Base-by-base conservation (phyloP, 2,113 vertebrate species). In the Suricata suricatta region DNA sequence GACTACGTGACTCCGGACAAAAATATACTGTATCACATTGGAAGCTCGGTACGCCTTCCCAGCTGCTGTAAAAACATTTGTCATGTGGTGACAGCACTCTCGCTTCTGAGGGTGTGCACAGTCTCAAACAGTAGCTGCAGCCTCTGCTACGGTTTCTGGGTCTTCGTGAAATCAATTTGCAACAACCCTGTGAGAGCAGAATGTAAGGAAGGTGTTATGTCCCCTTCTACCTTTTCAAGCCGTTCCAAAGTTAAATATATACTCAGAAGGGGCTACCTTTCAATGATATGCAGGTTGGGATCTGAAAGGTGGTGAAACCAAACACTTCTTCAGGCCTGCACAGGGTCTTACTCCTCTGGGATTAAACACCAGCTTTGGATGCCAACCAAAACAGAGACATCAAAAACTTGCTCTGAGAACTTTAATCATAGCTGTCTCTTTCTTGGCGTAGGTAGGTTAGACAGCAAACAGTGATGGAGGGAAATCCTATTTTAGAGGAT, bases 1-100 rank as follows among this genome's bases (percentile, higher is more conserved):
- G 69, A 81, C 90, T 95, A 86, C 38, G 87, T 93, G 96, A 92
- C 95, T 71, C 16, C 29, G 68, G 97, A 96, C 88, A 72, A 79
- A 97, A 97, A 98, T 95, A 97, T 21, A 66, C 85, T 41, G 44
- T 83, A 87, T 85, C 47, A 64, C 63, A 16, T 8, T 96, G 96
- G 76, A 92, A 74, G 85, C 54, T 68, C 3, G 9, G 64, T n/a
- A 3, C 7, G 74, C 64, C 88, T n/a, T 54, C 77, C 77, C 96
- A 96, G 96, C 97, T 96, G 96, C 95, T 38, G 19, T 38, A 9
- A 25, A 52, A 74, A 79, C 83, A 89, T 87, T 71, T 92, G 88
- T 95, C 76, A 82, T 17, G 74, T 29, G 60, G 72, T 92, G 95
- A 89, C 87, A 91, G 93, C 74, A 71, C 79, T 93, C 87, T 82